Evolutionary conservation across 2,888 invertebrate species (phyloP).

Genomic region (Ephialtes manifestator): DNA sequence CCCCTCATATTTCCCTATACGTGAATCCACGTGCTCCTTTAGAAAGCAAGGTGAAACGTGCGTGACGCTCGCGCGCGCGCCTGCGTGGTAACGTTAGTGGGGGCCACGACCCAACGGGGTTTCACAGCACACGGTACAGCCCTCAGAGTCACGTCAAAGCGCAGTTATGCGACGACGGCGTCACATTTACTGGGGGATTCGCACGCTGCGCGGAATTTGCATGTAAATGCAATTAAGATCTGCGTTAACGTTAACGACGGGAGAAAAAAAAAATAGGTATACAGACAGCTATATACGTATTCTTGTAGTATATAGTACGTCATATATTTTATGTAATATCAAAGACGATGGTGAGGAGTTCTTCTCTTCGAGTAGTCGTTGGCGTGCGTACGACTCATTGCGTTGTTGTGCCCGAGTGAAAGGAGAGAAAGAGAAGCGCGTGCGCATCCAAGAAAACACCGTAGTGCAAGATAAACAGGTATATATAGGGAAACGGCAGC

Average conservation of each 20-base stretch:
- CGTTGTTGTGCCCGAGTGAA: conserved; percentile 43
- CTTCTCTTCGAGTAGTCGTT: neutral
- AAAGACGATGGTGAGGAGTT: neutral
- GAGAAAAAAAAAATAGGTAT: conserved; percentile 53
- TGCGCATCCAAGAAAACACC: conserved; percentile 45
- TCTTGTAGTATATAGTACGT: conserved; percentile 15
- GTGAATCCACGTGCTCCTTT: conserved; percentile 14
- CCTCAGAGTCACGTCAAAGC: conserved; percentile 54
- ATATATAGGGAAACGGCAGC: conserved; percentile 35
- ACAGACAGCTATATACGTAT: conserved; percentile 36
- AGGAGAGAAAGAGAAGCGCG: conserved; percentile 52
- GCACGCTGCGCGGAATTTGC: conserved; percentile 76
- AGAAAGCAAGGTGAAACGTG: conserved; percentile 49
- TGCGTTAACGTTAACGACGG: conserved; percentile 73
- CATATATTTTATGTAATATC: conserved; percentile 30
- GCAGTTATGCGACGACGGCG: conserved; percentile 62
- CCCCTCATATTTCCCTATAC: conserved; percentile 29
- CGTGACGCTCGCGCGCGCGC: conserved; percentile 35
- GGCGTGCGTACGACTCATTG: conserved; percentile 27
- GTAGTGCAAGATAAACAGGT: conserved; percentile 48
- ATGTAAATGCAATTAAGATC: conserved; percentile 80
- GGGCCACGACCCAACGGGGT: conserved; percentile 50
- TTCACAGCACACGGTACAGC: conserved; percentile 14
- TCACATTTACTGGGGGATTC: conserved; percentile 48
- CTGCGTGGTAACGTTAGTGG: conserved; percentile 13